phyloP scores from a whole-genome alignment of 2,113 vertebrate species.

The Microcebus murinus region DNA sequence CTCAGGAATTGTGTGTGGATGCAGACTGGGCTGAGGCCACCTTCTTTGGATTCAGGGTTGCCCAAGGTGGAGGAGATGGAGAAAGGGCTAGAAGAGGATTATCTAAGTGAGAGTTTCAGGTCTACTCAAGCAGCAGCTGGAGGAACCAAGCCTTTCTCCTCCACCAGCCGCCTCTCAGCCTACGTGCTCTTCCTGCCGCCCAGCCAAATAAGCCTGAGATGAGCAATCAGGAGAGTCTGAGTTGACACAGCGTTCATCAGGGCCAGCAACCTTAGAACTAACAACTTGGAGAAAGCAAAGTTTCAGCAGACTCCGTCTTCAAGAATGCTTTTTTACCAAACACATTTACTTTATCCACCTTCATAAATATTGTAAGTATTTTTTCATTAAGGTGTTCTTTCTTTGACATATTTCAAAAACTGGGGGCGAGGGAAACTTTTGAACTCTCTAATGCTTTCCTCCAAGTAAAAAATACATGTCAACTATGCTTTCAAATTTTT shows the following conservation, averaged over 20 bases:
- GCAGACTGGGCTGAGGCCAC: neutral
- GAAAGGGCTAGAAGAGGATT: neutral
- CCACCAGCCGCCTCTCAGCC: neutral
- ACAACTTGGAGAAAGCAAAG: neutral
- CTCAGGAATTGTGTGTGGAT: neutral
- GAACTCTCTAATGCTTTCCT: constrained; percentile 9
- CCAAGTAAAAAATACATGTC: constrained; percentile 46
- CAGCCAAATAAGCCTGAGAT: neutral
- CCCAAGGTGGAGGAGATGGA: neutral
- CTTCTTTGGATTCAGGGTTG: neutral
- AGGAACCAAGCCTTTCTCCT: neutral
- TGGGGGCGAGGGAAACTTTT: neutral
- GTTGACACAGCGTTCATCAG: neutral
- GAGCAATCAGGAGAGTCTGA: neutral
- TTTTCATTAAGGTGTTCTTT: constrained; percentile 34
- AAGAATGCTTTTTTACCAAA: neutral
- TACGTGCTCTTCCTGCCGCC: neutral
- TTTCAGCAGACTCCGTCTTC: neutral
- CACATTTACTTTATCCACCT: neutral
- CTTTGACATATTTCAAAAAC: constrained; percentile 38
- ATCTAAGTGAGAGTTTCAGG: neutral
- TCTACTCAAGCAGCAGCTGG: neutral
- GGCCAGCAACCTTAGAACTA: neutral
- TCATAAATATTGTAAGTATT: neutral
- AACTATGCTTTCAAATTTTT: constrained; percentile 36